Conservation (phyloP, 1,140 invertebrate species). For the Caenorhabditis briggsae region DNA sequence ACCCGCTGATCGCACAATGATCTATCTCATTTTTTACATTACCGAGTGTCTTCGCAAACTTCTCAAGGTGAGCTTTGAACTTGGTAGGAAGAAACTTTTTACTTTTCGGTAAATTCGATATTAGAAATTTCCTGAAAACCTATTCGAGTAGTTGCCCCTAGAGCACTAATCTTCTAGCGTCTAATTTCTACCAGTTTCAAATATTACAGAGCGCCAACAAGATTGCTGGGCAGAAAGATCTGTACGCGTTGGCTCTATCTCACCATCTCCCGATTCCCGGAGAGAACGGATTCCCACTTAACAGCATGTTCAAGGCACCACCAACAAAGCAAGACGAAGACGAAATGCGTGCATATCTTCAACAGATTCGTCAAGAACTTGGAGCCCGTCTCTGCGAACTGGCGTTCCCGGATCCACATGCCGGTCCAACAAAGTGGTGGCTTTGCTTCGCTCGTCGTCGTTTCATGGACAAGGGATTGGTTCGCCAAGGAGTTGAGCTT, state of each 20-base stretch:
- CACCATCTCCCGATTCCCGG: constrained; percentile 97
- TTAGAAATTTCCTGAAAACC: too few species aligned
- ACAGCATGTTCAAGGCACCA: constrained; percentile 88
- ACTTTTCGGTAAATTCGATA: too few species aligned
- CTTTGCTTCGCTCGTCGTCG: constrained; percentile 98
- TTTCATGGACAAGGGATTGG: constrained; percentile 98
- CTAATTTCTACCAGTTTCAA: too few species aligned
- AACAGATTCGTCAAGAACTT: constrained; percentile 94
- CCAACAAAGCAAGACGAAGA: constrained; percentile 80
- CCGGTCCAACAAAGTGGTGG: constrained; percentile 99
- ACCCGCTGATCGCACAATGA: constrained; percentile 86
- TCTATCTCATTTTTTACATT: constrained; percentile 98
- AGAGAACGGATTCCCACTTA: constrained; percentile 95
- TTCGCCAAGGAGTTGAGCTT: constrained; percentile 80
- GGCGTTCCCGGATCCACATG: constrained; percentile 89
- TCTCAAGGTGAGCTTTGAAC: too few species aligned
- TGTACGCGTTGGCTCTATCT: constrained; percentile 91
- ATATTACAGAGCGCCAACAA: constrained; percentile 79
- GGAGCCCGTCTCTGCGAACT: constrained; percentile 90
- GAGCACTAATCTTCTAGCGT: too few species aligned
- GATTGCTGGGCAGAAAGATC: constrained; percentile 91
- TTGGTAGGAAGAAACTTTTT: too few species aligned
- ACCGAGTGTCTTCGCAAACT: constrained; percentile 96
- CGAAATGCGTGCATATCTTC: constrained; percentile 91
- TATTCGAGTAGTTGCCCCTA: too few species aligned